Base-by-base conservation (phyloP, 2,888 invertebrate genomes). In the Eucriotettix oculatus region DNA sequence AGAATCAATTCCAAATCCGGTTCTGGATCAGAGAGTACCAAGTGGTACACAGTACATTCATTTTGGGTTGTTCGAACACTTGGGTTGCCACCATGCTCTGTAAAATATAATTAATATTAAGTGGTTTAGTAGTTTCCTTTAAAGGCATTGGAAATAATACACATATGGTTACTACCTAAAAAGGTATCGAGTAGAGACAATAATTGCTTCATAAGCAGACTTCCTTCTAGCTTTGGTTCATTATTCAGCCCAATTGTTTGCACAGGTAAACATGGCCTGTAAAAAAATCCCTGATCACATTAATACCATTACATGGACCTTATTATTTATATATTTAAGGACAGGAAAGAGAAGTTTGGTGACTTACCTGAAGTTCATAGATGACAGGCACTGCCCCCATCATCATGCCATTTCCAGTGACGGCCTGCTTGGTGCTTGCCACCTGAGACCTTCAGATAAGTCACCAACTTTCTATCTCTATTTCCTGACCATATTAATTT, bases 1-100 rank as follows among this genome's bases (percentile, higher is more conserved):
- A 58, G 54, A 10, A 60, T 52, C 10, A 62, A 16, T 12, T 60
- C 58, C n/a, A 58, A 44, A 17, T 62, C 53, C 16, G 56, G 60
- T 10, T 58, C 54, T 3, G 42, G 10, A 41, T 58, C 12, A 16
- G 57, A 42, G 52, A 62, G 10, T 0, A 17, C 62, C 44, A 62
- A 56, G 58, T 65, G 65, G 56, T 61, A 65, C 16, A 65, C 52
- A 16, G 65, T 61, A 41, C 62, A 62, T 52, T 63, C 60, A 11
- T 56, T 42, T 52, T 58, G 59, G 1, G 60, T 65, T 56, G 65
- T 65, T 14, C 59, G 55, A 12, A 64, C 63, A 61, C 62, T 65
- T 52, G 65, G 64, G 54, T 65, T 59, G 17, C 63, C 61, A n/a
- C 65, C 65, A 62, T 52, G 59, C 9, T 42, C 60, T 56, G 57